Percentiles rank a stretch among this genome's conserved stretches.
phyloP scores from a whole-genome alignment of 2,113 vertebrate species.

The Aldabrachelys gigantea region DNA sequence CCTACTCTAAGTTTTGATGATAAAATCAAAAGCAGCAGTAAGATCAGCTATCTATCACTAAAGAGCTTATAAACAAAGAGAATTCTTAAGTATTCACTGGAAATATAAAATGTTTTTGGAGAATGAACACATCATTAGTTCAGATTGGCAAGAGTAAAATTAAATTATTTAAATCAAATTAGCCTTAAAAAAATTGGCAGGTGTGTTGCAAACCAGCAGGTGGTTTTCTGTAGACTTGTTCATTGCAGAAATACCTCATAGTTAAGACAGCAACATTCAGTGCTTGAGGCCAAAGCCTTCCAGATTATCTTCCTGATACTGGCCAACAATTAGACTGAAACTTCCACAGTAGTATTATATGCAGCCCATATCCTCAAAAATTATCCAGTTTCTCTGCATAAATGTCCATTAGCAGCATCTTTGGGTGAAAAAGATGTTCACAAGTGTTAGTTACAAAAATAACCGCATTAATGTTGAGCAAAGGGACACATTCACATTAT shows the following conservation, averaged over 20 bases:
- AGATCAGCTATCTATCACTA: slow-evolving; percentile 43
- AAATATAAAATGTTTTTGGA: neutral
- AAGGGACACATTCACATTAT: slow-evolving; percentile 62
- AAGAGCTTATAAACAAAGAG: neutral
- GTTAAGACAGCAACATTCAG: slow-evolving; percentile 28
- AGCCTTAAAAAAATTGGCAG: neutral
- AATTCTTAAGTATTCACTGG: neutral
- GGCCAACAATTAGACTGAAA: slow-evolving; percentile 37
- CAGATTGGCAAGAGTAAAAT: neutral
- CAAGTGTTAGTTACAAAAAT: slow-evolving; percentile 71
- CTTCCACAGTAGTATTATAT: slow-evolving; percentile 48
- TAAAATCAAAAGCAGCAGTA: slow-evolving; percentile 31
- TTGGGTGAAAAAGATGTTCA: slow-evolving; percentile 78
- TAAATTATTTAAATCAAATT: neutral
- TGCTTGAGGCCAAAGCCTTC: slow-evolving; percentile 47
- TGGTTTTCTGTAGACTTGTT: slow-evolving; percentile 16
- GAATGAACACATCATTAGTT: neutral
- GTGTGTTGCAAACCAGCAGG: neutral
- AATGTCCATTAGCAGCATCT: slow-evolving; percentile 78
- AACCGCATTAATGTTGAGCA: slow-evolving; percentile 23
- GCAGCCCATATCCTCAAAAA: slow-evolving; percentile 19
- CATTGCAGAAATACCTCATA: slow-evolving; percentile 1
- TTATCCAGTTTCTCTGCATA: slow-evolving; percentile 34
- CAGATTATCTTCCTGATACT: slow-evolving; percentile 43
- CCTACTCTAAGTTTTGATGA: slow-evolving; percentile 27